Conservation (phyloP, 2,797 vertebrate genomes). For the Schizothorax lantsangensis region DNA sequence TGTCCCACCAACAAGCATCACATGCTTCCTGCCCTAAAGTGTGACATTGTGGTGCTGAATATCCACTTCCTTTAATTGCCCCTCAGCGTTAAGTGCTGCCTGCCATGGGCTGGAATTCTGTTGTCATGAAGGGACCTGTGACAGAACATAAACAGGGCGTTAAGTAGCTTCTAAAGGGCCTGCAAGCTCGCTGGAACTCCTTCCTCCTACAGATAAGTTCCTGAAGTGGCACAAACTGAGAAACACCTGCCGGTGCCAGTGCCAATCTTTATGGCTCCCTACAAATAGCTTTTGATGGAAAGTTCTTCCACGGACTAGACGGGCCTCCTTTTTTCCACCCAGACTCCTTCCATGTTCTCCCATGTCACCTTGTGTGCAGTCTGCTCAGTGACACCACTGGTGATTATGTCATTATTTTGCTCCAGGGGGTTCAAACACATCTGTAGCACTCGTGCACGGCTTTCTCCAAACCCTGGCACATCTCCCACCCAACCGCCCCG, state of each 20-base stretch:
- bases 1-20: slow-evolving; percentile 36
- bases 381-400: slow-evolving; percentile 98
- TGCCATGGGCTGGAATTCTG: slow-evolving; percentile 55
- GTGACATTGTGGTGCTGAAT: slow-evolving; percentile 49
- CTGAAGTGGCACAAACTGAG: slow-evolving; percentile 27
- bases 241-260: slow-evolving; percentile 36
- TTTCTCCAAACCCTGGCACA: slow-evolving; percentile 86
- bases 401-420: slow-evolving; percentile 99
- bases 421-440: slow-evolving; percentile 87
- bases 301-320: not conserved
- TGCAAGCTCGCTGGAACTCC: slow-evolving; percentile 17
- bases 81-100: slow-evolving; percentile 52
- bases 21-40: slow-evolving; percentile 53
- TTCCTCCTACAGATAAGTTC: slow-evolving; percentile 45
- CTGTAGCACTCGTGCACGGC: slow-evolving; percentile 87
- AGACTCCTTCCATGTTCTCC: slow-evolving; percentile 43
- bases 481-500: slow-evolving; percentile 83
- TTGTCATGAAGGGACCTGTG: slow-evolving; percentile 56
- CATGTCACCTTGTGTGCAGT: slow-evolving; percentile 95
- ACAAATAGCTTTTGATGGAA: slow-evolving; percentile 40
- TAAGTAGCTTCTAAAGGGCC: slow-evolving; percentile 48
- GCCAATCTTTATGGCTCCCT: slow-evolving; percentile 20
- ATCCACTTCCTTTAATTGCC: slow-evolving; percentile 59
- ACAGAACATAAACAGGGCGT: slow-evolving; percentile 53
- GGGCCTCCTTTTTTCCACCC: not conserved